A percentile compares a stretch with the other conserved stretches of the same genome.
phyloP scores from a whole-genome alignment of 2,113 vertebrate genomes.

The Emydocephalus ijimae region DNA sequence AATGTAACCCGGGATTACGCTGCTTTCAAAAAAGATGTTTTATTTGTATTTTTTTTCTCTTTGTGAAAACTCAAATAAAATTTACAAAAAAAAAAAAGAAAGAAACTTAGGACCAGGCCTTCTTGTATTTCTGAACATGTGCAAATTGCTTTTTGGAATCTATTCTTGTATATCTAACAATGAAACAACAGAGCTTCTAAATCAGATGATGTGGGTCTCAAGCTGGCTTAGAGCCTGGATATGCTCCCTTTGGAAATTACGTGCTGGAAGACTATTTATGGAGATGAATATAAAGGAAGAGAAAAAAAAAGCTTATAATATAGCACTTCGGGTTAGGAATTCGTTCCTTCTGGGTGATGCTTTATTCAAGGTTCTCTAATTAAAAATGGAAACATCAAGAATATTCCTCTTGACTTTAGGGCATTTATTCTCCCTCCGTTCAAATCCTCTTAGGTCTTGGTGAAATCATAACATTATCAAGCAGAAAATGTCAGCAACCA shows the following conservation, averaged over 20 bases:
- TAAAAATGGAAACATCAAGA: neutral
- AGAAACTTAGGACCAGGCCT: neutral
- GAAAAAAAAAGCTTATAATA: neutral
- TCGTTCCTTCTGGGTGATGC: neutral
- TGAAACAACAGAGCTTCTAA: neutral
- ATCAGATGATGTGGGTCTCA: neutral
- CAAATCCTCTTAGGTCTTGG: neutral
- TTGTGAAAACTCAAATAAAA: no score
- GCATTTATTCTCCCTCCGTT: neutral
- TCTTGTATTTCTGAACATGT: neutral
- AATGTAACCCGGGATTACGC: no score
- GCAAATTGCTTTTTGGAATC: neutral
- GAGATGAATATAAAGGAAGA: neutral
- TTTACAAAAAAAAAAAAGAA: no score
- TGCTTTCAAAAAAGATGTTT: no score
- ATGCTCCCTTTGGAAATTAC: neutral
- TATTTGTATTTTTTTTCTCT: no score
- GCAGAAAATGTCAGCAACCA: neutral
- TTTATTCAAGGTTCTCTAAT: neutral
- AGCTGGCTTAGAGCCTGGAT: neutral
- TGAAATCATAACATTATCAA: neutral
- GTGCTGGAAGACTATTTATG: neutral
- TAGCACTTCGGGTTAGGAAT: neutral
- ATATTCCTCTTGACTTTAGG: neutral
- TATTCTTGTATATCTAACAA: neutral